Base-by-base conservation (phyloP, 2,888 invertebrate species). In the Lochmaea capreae region DNA sequence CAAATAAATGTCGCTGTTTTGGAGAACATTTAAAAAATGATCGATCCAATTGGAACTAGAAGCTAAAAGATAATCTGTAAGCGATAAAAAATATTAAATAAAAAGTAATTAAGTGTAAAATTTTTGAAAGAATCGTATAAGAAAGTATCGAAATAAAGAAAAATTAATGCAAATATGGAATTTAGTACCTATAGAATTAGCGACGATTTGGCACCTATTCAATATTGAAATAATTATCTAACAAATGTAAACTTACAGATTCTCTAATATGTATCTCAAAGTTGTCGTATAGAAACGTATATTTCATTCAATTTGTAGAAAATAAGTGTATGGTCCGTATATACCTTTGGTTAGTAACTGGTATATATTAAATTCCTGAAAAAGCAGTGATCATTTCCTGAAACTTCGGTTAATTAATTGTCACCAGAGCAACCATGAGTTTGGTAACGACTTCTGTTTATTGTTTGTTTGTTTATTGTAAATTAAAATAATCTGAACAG, bases 11-110 rank as follows among this genome's bases (percentile, higher is more conserved):
- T 33, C 26, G 26, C 33, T 33, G 33, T 33, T 33, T 39, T 8
- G 33, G 8, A 39, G 6, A 39, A 9, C 8, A 39, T 39, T 39
- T 39, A 9, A 39, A 39, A 57, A 57, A 57, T 57, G 9, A 57
- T 57, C 57, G 33, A 57, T 46, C 46, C 46, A 46, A 46, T 14
- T 52, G 52, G 1, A 6, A 14, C 0, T n/a, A 52, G 14, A 52
- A 52, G n/a, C n/a, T 52, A n/a, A 16, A 52, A n/a, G 52, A 52
- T 14, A 52, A 52, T 52, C 52, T 52, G 52, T 52, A 52, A 52
- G 52, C 46, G 16, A 52, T 52, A n/a, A 52, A 52, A 52, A 49
- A 49, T 49, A 12, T 49, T 12, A 49, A 16, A 16, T 49, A 49
- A n/a, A 49, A 49, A n/a, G 3, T 49, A 49, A 49, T 5, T 52